Evolutionary conservation across 2,888 invertebrate genomes (phyloP).

Genomic region (Schizotus pectinicornis): DNA sequence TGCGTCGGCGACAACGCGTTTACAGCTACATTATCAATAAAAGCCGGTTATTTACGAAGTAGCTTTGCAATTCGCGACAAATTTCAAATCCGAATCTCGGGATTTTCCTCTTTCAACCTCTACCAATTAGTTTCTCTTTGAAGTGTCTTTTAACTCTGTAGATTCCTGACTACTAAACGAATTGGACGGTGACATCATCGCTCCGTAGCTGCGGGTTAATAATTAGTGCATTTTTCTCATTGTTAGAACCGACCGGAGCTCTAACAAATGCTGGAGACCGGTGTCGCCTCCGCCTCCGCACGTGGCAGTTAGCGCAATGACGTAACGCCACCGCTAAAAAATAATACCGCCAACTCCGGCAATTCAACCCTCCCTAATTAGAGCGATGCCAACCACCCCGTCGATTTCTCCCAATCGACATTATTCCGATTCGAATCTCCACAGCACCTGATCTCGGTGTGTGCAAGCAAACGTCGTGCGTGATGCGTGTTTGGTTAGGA

Average conservation of each 20-base stretch:
- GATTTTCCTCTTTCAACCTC: no score
- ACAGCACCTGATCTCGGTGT: neutral
- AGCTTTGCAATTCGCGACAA: no score
- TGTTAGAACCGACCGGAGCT: constrained; percentile 34
- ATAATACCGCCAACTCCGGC: constrained; percentile 1
- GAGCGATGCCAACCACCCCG: constrained; percentile 6
- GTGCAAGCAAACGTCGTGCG: no score
- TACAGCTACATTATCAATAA: no score
- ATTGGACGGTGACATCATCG: neutral
- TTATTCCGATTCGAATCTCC: neutral
- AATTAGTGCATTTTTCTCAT: constrained; percentile 46
- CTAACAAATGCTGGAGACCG: constrained; percentile 7
- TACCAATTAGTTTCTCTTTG: no score
- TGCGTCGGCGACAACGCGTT: no score
- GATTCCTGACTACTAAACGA: neutral
- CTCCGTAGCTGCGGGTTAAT: constrained; percentile 27
- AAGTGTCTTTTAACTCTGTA: no score
- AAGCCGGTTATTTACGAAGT: no score
- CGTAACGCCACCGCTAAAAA: constrained; percentile 17
- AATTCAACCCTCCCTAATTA: constrained; percentile 17
- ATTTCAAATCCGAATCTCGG: no score
- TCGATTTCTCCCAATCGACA: neutral
- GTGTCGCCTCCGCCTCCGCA: constrained; percentile 22
- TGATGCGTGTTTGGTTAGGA: constrained; percentile 8
- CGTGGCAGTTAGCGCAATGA: constrained; percentile 29